A percentile compares a stretch with the other conserved stretches of the same genome.
These are phyloP conservation scores for Coleophora flavipennella DNA, from an alignment of 2,888 invertebrate species.

Conservation along the genomic window DNA sequence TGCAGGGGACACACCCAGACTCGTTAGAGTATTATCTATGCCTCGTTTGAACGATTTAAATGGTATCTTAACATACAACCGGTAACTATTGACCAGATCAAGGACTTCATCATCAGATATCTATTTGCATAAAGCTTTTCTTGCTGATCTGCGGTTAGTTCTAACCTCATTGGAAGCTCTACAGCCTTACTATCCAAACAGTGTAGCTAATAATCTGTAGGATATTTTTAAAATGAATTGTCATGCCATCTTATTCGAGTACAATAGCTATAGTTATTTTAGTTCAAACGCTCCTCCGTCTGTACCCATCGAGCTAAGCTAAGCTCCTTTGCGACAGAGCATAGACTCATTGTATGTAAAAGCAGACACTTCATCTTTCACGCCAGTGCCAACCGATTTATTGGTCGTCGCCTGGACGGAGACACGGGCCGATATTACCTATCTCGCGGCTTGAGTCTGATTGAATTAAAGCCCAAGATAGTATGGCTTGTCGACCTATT, in stretches of 20 bases:
- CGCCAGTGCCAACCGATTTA: constrained; percentile 57
- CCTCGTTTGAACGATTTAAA: constrained; percentile 36
- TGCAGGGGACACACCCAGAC: constrained; percentile 65
- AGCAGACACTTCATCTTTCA: constrained; percentile 68
- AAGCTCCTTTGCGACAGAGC: constrained; percentile 47
- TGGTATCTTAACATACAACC: constrained; percentile 1
- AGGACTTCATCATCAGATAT: background rate
- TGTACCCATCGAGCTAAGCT: constrained; percentile 37
- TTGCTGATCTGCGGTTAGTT: no score
- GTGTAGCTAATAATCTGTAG: no score
- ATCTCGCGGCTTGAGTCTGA: constrained; percentile 28
- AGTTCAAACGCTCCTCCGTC: constrained; percentile 3
- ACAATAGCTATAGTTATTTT: no score
- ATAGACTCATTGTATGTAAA: constrained; percentile 67
- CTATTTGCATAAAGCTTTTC: no score
- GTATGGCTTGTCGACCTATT: background rate
- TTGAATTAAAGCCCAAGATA: constrained; percentile 41
- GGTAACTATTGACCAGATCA: constrained; percentile 1
- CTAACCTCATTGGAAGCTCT: no score
- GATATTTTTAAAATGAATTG: no score
- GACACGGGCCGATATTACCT: constrained; percentile 33
- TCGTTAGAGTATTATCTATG: constrained; percentile 60
- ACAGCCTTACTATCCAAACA: no score
- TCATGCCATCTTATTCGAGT: background rate
- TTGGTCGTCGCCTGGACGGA: constrained; percentile 58